Evolutionary conservation across 1,140 invertebrate genomes (phyloP).

Genomic region (Heliconius hewitsoni): DNA sequence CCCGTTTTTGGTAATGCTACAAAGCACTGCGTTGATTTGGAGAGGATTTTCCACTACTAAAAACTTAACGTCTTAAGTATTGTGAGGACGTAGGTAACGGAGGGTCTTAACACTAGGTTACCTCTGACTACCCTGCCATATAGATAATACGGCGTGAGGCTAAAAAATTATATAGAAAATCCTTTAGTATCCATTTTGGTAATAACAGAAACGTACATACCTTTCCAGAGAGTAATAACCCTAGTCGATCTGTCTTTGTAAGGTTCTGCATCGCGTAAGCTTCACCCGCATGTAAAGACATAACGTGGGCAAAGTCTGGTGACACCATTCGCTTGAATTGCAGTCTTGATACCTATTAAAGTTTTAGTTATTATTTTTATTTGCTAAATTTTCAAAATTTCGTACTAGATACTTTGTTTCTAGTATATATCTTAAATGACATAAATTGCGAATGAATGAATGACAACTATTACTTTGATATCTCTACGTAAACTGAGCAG

Average conservation of each 20-base stretch:
- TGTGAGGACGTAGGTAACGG: too few species aligned
- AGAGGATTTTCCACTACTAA: too few species aligned
- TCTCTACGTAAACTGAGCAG: too few species aligned
- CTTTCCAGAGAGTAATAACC: conserved; percentile 89
- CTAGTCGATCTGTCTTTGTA: conserved; percentile 91
- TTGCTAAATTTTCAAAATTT: neutral
- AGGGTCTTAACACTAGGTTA: too few species aligned
- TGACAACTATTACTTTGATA: too few species aligned
- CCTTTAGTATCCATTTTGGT: neutral
- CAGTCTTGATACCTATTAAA: conserved; percentile 85
- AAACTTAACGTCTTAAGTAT: too few species aligned
- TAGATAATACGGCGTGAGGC: too few species aligned
- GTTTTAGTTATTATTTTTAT: neutral
- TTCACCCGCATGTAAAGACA: conserved; percentile 92
- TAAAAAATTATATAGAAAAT: neutral
- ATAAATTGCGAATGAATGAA: too few species aligned
- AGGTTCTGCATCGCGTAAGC: conserved; percentile 94
- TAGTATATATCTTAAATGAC: neutral
- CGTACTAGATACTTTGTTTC: neutral
- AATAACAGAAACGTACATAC: conserved; percentile 55
- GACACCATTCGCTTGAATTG: conserved; percentile 92
- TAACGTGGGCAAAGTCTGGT: conserved; percentile 90
- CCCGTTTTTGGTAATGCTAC: too few species aligned
- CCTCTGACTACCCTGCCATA: too few species aligned
- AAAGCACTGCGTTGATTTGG: too few species aligned